Conservation (phyloP, 2,888 invertebrate species). For the Ypsolopha scabrella region DNA sequence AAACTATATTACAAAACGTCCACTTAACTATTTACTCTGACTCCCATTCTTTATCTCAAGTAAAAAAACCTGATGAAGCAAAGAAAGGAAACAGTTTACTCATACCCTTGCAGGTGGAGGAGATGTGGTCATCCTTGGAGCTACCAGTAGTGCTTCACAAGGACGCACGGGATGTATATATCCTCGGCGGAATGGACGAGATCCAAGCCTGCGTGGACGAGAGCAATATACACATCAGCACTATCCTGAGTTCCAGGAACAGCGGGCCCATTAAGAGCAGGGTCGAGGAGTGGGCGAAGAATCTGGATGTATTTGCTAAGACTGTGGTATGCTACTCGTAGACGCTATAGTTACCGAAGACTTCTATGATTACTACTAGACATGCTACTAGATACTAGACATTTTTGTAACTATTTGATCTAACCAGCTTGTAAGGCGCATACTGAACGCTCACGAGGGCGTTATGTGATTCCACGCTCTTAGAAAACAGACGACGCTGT, state of each 20-base stretch:
- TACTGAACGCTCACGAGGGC: no score
- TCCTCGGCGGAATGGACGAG: constrained; percentile 88
- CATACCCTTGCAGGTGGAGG: constrained; percentile 75
- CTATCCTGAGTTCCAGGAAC: constrained; percentile 87
- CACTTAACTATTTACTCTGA: no score
- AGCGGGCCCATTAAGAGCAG: constrained; percentile 86
- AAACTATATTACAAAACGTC: no score
- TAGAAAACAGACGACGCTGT: no score
- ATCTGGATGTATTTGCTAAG: constrained; percentile 81
- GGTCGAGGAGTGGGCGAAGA: constrained; percentile 85
- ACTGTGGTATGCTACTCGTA: constrained; percentile 81
- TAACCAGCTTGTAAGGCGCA: no score
- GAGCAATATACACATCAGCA: constrained; percentile 86
- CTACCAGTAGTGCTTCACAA: constrained; percentile 83
- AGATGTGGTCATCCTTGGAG: constrained; percentile 84
- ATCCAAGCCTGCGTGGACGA: constrained; percentile 86
- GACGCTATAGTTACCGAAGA: not conserved
- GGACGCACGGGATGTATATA: constrained; percentile 85
- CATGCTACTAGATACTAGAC: no score
- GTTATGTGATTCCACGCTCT: no score
- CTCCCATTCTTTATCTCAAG: no score
- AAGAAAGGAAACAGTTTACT: no score
- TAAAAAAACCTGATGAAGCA: no score
- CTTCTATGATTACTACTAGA: no score
- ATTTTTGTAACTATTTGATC: no score